Base-by-base conservation (phyloP, 1,140 invertebrate species). In the Theocolax elegans region DNA sequence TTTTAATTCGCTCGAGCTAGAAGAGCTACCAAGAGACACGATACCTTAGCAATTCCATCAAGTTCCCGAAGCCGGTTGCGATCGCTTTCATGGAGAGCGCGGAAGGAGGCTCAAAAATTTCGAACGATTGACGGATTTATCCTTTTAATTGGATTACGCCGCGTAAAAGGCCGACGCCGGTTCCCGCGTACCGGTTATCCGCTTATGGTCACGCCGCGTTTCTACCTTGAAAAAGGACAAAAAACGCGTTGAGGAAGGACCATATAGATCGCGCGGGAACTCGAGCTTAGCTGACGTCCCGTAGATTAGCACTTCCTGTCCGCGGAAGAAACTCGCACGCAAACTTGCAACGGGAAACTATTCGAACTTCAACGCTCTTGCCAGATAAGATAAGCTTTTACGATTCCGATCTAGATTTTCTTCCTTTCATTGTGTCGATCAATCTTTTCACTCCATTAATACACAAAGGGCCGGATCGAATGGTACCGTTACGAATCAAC, bases 131-230 rank as follows among this genome's bases (percentile, higher is more conserved):
- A 56, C 51, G 40, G 64, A 66, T 54, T 54, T 67, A 56, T 58
- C 51, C 40, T 25, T 67, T 46, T 67, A 67, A 67, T 67, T 67
- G 64, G 64, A 67, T 67, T 58, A 58, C 53, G 40, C 21, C 35
- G 35, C 23, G n/a, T 12, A 31, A 10, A 19, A 58, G 13, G 21
- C 17, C 29, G 27, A 38, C 23, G 40, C 23, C 19, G 35, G 21
- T 46, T 62, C 23, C 15, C 46, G 25, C 35, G 49, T 65, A 67
- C 64, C 64, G 64, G 53, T 67, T 67, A 31, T 13, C 53, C 38
- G 25, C 25, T 35, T 58, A 67, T 67, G 64, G 64, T 31, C 54
- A 27, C 35, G 29, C 23, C n/a, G 21, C 48, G 23, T 31, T 65
- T 66, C 38, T 25, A n/a, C n/a, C n/a, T n/a, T n/a, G n/a, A n/a